A percentile compares a stretch with the other conserved stretches of the same genome.
Evolutionary conservation across 2,113 vertebrate genomes (phyloP).

Genomic region (Tachysurus vachellii): DNA sequence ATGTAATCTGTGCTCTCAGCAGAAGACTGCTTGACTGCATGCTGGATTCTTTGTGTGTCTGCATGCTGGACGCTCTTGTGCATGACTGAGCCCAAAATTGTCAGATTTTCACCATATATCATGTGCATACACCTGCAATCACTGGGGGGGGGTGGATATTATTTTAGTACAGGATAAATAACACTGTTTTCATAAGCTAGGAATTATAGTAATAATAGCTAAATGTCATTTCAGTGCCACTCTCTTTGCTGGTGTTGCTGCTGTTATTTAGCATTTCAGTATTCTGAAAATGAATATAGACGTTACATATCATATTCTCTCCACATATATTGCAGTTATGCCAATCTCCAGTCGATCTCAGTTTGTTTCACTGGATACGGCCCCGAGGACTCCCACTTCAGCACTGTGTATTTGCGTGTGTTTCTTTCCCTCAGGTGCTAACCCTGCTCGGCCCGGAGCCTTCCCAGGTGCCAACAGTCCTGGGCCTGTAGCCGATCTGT

Average conservation of each 20-base stretch:
- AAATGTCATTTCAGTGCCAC: conserved; percentile 6
- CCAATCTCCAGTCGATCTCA: not conserved
- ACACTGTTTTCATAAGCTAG: not conserved
- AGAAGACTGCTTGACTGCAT: conserved; percentile 24
- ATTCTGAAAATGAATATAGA: conserved; percentile 22
- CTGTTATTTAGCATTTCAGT: not conserved
- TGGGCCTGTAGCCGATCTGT: conserved; percentile 93
- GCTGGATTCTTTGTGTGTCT: conserved; percentile 2
- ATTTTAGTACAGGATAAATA: conserved; percentile 14
- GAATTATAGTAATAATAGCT: not conserved
- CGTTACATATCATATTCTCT: conserved; percentile 29
- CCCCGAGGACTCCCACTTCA: conserved; percentile 12
- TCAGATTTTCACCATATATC: not conserved
- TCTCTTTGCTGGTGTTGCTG: conserved; percentile 7
- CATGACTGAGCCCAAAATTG: not conserved
- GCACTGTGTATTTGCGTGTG: conserved; percentile 33
- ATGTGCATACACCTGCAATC: conserved; percentile 11
- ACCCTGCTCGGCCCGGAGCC: conserved; percentile 90
- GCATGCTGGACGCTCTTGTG: conserved; percentile 23
- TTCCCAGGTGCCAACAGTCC: conserved; percentile 98
- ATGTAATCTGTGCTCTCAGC: not conserved
- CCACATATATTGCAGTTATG: not conserved
- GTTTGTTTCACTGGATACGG: not conserved
- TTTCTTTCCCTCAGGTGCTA: conserved; percentile 88
- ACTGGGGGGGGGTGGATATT: not conserved